Base-by-base conservation (phyloP, 2,113 vertebrate species). In the Oreocharis arfaki region DNA sequence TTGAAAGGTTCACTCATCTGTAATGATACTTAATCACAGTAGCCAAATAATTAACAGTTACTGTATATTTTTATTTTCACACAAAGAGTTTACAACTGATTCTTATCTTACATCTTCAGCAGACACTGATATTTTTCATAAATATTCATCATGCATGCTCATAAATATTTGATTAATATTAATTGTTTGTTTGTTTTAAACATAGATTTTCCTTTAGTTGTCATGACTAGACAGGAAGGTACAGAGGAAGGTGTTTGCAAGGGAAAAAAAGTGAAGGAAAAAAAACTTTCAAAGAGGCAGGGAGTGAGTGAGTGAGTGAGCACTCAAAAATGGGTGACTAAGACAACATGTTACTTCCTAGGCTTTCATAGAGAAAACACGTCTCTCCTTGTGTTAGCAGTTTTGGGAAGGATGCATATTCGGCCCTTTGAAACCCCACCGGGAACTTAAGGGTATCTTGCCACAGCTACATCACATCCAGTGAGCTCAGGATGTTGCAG, bases 91-190 rank as follows among this genome's bases (percentile, higher is more conserved):
- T 94, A 73, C 18, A 91, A 41, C 19, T 27, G 35, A 55, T 87
- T 69, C 11, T 73, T 82, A 60, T 52, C 47, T 81, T 81, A 61
- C 32, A 27, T 76, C 67, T 85, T 88, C 41, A 87, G 46, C n/a
- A 90, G 49, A 85, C 53, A 86, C 23, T 69, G 42, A 57, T 80
- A 50, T 46, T 91, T 87, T 69, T 87, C 44, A 95, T 96, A 93
- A 96, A 91, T 91, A 96, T 96, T 96, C 50, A 96, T 91, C 27
- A n/a, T 59, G 50, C 9, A 18, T 50, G 15, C 42, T 94, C 50
- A 96, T 95, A 80, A 85, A 93, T 93, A 94, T 88, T 94, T 96
- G 50, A 93, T 94, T 91, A 93, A 49, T 83, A 94, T 83, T 96
- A 94, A 97, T 91, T 91, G 78, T 75, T 92, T 93, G 81, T 75